Evolutionary conservation across 2,888 invertebrate species (phyloP), one percentile per base, ranked within the genome.

Genomic region (Brenthis ino): DNA sequence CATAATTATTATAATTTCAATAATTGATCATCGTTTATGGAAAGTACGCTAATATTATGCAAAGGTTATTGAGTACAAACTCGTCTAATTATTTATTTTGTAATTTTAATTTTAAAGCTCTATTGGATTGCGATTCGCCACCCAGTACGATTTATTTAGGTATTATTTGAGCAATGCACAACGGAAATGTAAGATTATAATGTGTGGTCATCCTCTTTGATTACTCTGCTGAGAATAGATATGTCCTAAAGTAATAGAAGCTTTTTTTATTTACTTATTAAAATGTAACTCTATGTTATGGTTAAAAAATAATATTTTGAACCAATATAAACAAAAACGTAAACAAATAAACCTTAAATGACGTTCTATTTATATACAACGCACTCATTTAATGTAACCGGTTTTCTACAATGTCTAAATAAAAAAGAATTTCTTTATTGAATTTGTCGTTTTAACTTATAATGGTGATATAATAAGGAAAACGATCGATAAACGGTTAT

Each of bases 401-500:
- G 54, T 64, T 47, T 6, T 8, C n/a, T n/a, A 16, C 13, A 48
- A 6, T 43, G 14, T 51, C 13, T 48, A 55, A 55, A 47, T 6
- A 55, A 64, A 64, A 64, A 47, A 20, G 28, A 48, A 43, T 24
- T 64, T 55, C 56, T 11, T 64, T 48, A 61, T 65, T 61, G 58
- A 65, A 65, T 64, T 61, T 69, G 68, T 65, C 65, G 58, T 53
- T 65, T 56, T 61, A 65, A 58, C 51, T 47, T 28, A 58, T 60
- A 67, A 60, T 53, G 61, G 66, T 55, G 61, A 54, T 57, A 64
- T 65, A 75, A 78, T 76, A 76, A 72, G 56, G 66, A 48, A 60
- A 68, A 54, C 51, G n/a, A 60, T 54, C 57, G 58, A 74, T 69
- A 72, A 71, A 75, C 76, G 76, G 81, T 84, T 85, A 86, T 84